Conservation (phyloP, 2,888 invertebrate species). For the Argynnis bischoffii region DNA sequence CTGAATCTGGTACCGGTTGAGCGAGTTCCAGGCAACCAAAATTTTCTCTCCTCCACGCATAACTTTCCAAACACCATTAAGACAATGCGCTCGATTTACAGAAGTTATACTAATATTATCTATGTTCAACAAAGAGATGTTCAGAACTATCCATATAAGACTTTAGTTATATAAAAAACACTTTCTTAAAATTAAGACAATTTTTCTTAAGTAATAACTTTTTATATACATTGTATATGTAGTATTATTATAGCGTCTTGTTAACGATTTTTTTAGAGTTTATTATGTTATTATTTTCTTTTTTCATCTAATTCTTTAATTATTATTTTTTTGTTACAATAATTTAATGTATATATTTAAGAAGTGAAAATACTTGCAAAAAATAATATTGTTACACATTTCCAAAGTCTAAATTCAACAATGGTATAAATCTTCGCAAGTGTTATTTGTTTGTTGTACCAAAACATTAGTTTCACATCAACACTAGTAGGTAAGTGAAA, state of each 20-base stretch:
- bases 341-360: too few relatives aligned
- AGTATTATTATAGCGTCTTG: too few relatives aligned
- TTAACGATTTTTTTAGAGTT: too few relatives aligned
- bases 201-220: not conserved
- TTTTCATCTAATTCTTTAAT: too few relatives aligned
- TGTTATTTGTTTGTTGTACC: too few relatives aligned
- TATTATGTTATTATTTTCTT: too few relatives aligned
- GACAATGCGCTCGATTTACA: conserved; percentile 77
- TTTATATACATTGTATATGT: not conserved
- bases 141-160: not conserved
- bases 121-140: conserved; percentile 14
- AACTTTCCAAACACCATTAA: conserved; percentile 79
- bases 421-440: too few relatives aligned
- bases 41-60: conserved; percentile 67
- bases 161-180: not conserved
- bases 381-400: too few relatives aligned
- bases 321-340: too few relatives aligned
- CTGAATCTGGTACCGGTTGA: conserved; percentile 42
- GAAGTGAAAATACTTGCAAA: too few relatives aligned
- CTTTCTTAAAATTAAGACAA: not conserved
- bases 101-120: conserved; percentile 72
- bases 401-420: too few relatives aligned
- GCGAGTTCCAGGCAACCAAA: conserved; percentile 67
- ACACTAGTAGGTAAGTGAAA: conserved; percentile 29
- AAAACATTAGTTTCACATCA: too few relatives aligned